Evolutionary conservation across 2,797 vertebrate species (phyloP).

Genomic region (Oreortyx pictus): DNA sequence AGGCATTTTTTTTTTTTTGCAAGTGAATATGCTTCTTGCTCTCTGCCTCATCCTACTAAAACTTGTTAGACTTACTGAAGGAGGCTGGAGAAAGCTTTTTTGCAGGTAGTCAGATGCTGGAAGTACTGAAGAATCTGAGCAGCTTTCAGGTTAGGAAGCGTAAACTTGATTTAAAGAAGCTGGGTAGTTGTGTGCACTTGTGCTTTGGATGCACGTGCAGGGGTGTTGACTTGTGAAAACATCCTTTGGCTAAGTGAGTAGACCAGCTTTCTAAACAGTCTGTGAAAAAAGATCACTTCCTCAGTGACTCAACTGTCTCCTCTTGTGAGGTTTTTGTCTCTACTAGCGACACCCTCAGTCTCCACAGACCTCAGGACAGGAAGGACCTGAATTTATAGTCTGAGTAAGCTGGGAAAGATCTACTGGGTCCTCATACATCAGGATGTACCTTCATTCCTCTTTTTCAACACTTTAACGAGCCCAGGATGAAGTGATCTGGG

Average conservation of each 20-base stretch:
- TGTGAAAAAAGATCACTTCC: slow-evolving; percentile 36
- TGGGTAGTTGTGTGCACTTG: neutral
- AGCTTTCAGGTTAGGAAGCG: neutral
- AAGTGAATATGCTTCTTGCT: neutral
- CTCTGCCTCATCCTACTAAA: neutral
- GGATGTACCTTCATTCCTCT: neutral
- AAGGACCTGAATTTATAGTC: neutral
- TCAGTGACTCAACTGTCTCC: slow-evolving; percentile 63
- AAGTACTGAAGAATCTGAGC: neutral
- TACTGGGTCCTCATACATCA: neutral
- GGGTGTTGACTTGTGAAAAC: slow-evolving; percentile 4
- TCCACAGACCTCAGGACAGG: neutral
- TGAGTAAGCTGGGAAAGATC: neutral
- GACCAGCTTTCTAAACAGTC: slow-evolving; percentile 22
- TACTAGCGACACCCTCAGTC: slow-evolving; percentile 8
- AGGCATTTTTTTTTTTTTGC: neutral
- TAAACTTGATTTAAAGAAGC: neutral
- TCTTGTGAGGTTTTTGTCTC: slow-evolving; percentile 24
- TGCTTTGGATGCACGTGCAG: neutral
- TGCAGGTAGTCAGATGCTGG: neutral
- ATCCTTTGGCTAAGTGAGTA: neutral
- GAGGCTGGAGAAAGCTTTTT: neutral
- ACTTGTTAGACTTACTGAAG: neutral
- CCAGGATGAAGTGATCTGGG: neutral
- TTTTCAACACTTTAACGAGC: neutral